Percentiles rank a stretch among this genome's conserved stretches.
phyloP scores from a whole-genome alignment of 2,888 invertebrate genomes.

The Leptopterna dolabrata region DNA sequence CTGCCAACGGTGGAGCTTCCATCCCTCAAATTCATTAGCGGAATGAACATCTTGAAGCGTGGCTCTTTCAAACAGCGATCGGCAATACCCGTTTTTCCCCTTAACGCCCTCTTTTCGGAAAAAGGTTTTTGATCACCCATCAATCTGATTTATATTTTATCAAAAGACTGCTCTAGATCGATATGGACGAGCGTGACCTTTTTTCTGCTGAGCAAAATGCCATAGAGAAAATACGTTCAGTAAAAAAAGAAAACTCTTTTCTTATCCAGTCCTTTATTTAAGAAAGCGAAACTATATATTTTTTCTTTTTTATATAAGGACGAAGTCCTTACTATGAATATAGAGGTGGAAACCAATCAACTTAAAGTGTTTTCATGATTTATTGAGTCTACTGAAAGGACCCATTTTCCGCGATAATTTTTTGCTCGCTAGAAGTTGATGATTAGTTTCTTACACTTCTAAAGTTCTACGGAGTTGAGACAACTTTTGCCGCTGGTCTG shows the following conservation, averaged over 20 bases:
- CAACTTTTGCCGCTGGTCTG: neutral
- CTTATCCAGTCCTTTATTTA: neutral
- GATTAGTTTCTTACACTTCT: neutral
- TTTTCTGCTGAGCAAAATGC: neutral
- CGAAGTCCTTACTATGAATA: neutral
- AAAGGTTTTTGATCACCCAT: slow-evolving; percentile 29
- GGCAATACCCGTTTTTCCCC: neutral
- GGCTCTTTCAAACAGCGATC: neutral
- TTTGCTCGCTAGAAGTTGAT: neutral
- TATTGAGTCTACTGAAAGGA: neutral
- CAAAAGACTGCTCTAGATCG: neutral
- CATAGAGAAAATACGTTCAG: neutral
- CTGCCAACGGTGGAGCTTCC: neutral
- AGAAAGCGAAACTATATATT: neutral
- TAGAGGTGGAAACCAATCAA: neutral
- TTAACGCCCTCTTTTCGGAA: neutral
- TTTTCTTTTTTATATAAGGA: too few species aligned
- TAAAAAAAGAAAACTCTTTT: neutral
- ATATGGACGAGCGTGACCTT: neutral
- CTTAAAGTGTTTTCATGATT: neutral
- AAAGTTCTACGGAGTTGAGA: too few species aligned
- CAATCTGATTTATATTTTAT: slow-evolving; percentile 36
- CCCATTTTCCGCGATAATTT: neutral
- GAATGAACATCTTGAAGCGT: neutral
- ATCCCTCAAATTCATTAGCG: neutral